phyloP scores from a whole-genome alignment of 2,888 invertebrate genomes.

The Xestobium rufovillosum region DNA sequence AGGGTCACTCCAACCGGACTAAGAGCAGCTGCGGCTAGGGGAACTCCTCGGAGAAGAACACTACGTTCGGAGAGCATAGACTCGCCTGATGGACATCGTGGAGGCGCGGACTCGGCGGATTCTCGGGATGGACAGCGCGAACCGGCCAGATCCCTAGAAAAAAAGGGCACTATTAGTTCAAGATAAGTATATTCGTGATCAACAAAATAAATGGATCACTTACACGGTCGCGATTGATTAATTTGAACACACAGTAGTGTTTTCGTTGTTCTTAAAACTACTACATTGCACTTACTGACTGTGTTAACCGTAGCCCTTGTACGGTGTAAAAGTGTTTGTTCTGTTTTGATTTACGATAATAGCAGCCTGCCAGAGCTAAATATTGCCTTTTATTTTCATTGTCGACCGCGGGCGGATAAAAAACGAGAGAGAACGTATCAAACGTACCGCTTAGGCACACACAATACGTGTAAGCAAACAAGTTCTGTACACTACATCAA shows the following conservation, averaged over 20 bases:
- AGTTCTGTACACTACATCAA: background rate
- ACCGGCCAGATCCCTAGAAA: slow-evolving; percentile 66
- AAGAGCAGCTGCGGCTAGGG: slow-evolving; percentile 51
- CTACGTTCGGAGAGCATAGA: slow-evolving; percentile 64
- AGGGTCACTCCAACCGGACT: slow-evolving; percentile 61
- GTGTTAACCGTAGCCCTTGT: slow-evolving; percentile 17
- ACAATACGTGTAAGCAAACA: slow-evolving; percentile 3
- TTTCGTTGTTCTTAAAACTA: no score
- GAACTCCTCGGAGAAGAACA: slow-evolving; percentile 42
- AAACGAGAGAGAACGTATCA: slow-evolving; percentile 10
- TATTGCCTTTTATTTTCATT: slow-evolving; percentile 24
- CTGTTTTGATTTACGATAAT: slow-evolving; percentile 34
- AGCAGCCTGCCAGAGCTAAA: slow-evolving; percentile 31
- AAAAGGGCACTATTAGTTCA: no score
- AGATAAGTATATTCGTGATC: no score
- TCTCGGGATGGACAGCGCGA: slow-evolving; percentile 78
- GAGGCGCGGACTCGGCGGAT: slow-evolving; percentile 60
- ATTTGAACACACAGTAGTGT: no score
- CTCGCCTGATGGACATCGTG: slow-evolving; percentile 70
- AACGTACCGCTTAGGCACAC: slow-evolving; percentile 7
- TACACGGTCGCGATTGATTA: no score
- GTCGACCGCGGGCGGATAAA: slow-evolving; percentile 7
- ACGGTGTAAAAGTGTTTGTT: slow-evolving; percentile 30
- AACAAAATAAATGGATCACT: no score
- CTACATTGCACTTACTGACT: slow-evolving; percentile 16